Percentiles rank a stretch among this genome's conserved stretches.
Conservation (phyloP, 2,113 vertebrate species). For the Dromas ardeola region DNA sequence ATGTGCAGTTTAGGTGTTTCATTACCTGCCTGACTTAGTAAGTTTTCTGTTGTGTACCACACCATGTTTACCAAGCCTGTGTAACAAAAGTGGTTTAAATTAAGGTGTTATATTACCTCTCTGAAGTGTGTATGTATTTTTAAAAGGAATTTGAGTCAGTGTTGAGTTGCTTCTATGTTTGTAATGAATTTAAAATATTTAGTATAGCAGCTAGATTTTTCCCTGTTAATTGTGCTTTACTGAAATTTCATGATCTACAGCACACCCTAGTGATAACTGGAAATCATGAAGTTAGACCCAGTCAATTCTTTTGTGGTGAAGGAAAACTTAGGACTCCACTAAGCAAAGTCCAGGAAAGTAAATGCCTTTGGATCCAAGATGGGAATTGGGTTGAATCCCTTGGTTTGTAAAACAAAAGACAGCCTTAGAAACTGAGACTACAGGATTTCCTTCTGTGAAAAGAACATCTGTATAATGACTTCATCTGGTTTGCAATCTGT, state of each 20-base stretch:
- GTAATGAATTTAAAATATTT: constrained; percentile 25
- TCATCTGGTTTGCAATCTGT: not conserved
- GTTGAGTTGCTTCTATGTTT: constrained; percentile 9
- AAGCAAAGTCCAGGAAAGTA: not conserved
- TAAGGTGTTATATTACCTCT: not conserved
- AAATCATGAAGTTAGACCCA: constrained; percentile 8
- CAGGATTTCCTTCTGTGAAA: not conserved
- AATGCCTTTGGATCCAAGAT: not conserved
- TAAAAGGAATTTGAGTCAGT: not conserved
- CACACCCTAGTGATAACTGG: constrained; percentile 71
- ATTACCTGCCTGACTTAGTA: not conserved
- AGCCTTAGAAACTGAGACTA: not conserved
- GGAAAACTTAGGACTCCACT: not conserved
- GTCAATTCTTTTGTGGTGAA: not conserved
- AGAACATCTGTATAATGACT: not conserved
- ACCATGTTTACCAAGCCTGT: not conserved
- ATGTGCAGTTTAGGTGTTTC: not conserved
- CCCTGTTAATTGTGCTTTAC: not conserved
- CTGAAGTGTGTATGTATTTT: not conserved
- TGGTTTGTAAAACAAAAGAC: not conserved
- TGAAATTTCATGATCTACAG: constrained; percentile 68
- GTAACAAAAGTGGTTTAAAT: not conserved
- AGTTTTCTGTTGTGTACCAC: not conserved
- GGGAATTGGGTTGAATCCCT: not conserved
- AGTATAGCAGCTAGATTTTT: not conserved